Conservation (phyloP, 1,140 invertebrate genomes). For the Drosophila nasuta region DNA sequence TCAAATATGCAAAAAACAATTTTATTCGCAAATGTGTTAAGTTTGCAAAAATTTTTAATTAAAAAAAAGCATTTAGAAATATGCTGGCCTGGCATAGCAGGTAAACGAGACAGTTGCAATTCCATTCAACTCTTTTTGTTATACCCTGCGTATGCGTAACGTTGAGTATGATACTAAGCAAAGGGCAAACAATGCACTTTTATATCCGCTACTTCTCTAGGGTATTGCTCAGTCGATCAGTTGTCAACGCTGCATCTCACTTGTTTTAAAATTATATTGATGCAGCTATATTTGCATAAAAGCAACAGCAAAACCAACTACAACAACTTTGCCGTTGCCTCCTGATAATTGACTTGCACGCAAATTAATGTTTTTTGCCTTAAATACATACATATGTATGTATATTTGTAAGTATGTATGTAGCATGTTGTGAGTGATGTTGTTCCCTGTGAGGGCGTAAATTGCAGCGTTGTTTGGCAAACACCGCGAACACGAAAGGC, state of each 20-base stretch:
- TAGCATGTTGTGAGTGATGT: constrained; percentile 2
- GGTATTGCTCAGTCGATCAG: background rate
- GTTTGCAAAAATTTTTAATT: constrained; percentile 77
- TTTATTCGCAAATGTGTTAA: constrained; percentile 71
- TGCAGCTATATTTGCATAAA: constrained; percentile 50
- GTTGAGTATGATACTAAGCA: background rate
- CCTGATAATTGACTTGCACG: constrained; percentile 80
- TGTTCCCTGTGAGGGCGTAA: constrained; percentile 41
- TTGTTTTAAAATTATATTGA: constrained; percentile 50
- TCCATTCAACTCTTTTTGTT: constrained; percentile 12
- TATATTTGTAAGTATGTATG: background rate
- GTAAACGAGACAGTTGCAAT: background rate
- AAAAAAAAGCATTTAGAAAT: constrained; percentile 79
- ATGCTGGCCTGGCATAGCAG: constrained; percentile 55
- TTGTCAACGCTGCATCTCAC: background rate
- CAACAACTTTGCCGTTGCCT: constrained; percentile 34
- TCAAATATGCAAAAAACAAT: constrained; percentile 65
- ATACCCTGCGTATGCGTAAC: constrained; percentile 1
- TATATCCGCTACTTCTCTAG: background rate
- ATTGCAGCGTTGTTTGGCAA: constrained; percentile 66
- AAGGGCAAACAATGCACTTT: background rate
- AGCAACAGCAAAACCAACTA: constrained; percentile 30
- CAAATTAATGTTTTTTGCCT: constrained; percentile 75
- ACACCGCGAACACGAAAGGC: constrained; percentile 55
- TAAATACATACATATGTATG: constrained; percentile 16